Percentiles rank a stretch among this genome's conserved stretches.
Evolutionary conservation across 2,113 vertebrate species (phyloP).

Genomic region (Megaleporinus macrocephalus): DNA sequence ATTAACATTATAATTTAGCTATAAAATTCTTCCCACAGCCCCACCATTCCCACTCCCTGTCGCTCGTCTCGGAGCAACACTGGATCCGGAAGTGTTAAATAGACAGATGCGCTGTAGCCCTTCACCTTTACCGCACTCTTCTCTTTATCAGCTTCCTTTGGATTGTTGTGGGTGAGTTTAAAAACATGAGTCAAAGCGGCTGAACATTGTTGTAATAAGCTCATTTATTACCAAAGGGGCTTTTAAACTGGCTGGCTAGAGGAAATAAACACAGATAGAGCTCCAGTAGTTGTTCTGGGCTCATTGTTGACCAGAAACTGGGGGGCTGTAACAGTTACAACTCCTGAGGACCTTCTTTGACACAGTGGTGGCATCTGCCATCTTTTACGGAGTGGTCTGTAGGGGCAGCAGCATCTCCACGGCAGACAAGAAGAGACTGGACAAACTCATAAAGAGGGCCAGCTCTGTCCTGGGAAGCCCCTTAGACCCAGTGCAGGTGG

Average conservation of each 20-base stretch:
- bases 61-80: not conserved
- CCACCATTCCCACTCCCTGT: not conserved
- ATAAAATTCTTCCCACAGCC: no score
- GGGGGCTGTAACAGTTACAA: no score
- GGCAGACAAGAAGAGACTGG: no score
- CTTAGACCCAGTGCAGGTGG: no score
- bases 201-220: no score
- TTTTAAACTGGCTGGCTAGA: not conserved
- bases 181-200: not conserved
- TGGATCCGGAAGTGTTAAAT: not conserved
- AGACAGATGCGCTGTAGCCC: not conserved
- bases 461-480: no score
- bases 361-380: no score
- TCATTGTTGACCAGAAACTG: not conserved
- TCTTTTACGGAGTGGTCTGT: no score
- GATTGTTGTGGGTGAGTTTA: not conserved
- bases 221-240: not conserved
- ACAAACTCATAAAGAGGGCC: no score
- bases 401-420: no score
- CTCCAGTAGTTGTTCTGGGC: not conserved
- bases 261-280: not conserved
- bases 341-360: no score
- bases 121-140: not conserved
- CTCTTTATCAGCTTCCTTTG: not conserved
- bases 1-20: no score